Evolutionary conservation across 1,140 invertebrate species (phyloP).

Genomic region (Penaeus indicus): DNA sequence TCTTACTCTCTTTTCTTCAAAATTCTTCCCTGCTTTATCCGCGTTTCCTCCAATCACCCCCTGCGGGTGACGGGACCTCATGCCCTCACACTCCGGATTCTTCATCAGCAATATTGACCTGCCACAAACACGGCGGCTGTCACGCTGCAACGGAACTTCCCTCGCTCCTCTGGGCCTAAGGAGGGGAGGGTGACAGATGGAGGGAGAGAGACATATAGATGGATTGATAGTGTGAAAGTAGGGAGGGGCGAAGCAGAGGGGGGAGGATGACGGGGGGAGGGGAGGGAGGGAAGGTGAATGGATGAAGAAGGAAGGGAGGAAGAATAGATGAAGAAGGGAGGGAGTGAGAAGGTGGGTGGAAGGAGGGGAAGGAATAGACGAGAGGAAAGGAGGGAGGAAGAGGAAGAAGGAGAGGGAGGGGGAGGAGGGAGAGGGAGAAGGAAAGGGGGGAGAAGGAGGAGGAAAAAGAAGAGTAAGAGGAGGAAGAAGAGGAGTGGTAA

Average conservation of each 20-base stretch:
- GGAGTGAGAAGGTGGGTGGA: not conserved
- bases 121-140: no score
- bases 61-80: no score
- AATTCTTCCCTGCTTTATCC: no score
- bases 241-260: not conserved
- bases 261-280: not conserved
- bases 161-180: no score
- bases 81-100: no score
- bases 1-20: no score
- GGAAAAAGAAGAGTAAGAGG: no score
- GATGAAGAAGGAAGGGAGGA: not conserved
- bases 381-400: not conserved
- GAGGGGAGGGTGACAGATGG: not conserved
- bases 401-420: not conserved
- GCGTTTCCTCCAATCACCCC: no score
- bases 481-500: no score
- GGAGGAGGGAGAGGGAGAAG: not conserved
- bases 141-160: no score
- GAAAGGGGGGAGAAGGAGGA: no score
- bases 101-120: no score
- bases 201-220: constrained; percentile 3
- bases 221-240: not conserved
- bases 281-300: not conserved
- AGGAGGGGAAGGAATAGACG: not conserved
- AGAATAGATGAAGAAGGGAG: not conserved